Evolutionary conservation across 2,888 invertebrate species (phyloP), one percentile per base, ranked within the genome.

Genomic region (Thyatira batis): DNA sequence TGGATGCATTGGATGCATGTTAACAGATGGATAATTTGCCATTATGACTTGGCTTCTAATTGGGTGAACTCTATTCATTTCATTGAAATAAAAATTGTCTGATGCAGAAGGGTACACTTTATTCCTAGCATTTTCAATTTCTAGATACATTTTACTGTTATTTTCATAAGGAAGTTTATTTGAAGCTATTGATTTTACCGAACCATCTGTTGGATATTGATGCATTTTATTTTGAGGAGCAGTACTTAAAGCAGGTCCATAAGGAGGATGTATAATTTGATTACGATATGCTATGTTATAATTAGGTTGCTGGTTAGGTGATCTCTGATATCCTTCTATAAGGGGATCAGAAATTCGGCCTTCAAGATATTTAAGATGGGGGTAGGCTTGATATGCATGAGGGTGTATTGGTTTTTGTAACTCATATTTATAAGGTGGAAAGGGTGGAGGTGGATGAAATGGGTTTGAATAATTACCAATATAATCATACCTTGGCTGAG

Each of bases 401-500:
- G 81, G 64, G 28, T 83, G 78, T 51, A 84, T 61, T 61, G 85
- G 53, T 67, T 89, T 90, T 55, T 82, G 84, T 55, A 87, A 64
- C 52, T 90, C 89, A 85, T 85, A 89, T 73, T 88, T 88, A 63
- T 85, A 84, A 52, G 84, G 56, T 30, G 82, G 73, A 63, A 80
- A 82, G 45, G 83, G 69, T 53, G 82, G 73, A 30, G 82, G 81
- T 54, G 87, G 82, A 66, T 89, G 87, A 67, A 85, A 88, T 63
- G 85, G 76, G 68, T 79, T 85, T 57, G 85, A 60, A 73, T 85
- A 90, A 75, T 88, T 89, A 79, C 69, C 69, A 65, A 87, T 69
- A 81, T 89, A 91, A 60, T 92, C 91, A 89, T 91, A 92, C 87
- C 92, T 89, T 71, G 84, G 59, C 59, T 84, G 89, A 53, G 81